Conservation (phyloP, 2,797 vertebrate species). For the Eleutherodactylus coqui region DNA sequence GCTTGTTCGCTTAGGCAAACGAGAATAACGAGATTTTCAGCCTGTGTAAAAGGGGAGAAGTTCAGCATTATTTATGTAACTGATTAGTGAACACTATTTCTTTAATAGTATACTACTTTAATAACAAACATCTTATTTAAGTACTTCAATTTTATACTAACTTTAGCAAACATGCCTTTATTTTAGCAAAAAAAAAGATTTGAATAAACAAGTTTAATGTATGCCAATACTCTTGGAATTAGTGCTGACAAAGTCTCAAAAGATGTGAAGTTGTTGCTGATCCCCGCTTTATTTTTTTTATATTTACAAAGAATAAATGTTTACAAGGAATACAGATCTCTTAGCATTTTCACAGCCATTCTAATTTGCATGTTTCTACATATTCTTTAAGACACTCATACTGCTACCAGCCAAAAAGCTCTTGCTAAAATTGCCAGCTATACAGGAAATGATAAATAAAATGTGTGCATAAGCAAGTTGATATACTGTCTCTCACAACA, state of each 20-base stretch:
- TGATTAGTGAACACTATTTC: no score
- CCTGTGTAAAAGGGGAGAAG: no score
- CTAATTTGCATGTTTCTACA: conserved; percentile 40
- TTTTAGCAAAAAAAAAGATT: neutral
- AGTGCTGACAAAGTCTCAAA: conserved; percentile 43
- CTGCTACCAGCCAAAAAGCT: conserved; percentile 29
- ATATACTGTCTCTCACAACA: neutral
- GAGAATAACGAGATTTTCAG: no score
- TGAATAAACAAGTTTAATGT: conserved; percentile 15
- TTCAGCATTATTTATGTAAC: no score
- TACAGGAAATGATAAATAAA: conserved; percentile 35
- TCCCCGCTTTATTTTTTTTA: conserved; percentile 30
- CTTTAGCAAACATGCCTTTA: neutral
- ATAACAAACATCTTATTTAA: neutral
- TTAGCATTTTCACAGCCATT: conserved; percentile 11
- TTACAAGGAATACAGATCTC: conserved; percentile 17
- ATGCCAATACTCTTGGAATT: conserved; percentile 16
- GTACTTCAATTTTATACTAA: neutral
- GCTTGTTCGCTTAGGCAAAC: no score
- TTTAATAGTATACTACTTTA: no score
- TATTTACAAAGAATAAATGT: conserved; percentile 31
- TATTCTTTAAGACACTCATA: conserved; percentile 6
- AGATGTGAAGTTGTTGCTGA: neutral
- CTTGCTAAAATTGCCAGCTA: conserved; percentile 32
- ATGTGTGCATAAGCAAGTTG: conserved; percentile 35